Conservation (phyloP, 2,797 vertebrate genomes). For the Adelosebastes latens region DNA sequence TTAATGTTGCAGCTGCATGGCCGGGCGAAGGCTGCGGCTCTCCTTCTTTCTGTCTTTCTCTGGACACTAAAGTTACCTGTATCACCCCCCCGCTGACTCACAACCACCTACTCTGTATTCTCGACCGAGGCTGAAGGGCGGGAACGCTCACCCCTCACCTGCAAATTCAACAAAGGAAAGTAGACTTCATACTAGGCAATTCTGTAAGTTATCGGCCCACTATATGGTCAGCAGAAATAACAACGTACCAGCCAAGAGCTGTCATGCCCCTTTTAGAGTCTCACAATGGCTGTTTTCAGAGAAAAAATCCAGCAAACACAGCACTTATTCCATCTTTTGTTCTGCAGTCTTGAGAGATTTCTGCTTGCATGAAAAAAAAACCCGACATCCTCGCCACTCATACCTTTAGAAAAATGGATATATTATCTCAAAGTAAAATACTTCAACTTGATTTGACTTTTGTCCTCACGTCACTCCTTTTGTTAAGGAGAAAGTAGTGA, state of each 20-base stretch:
- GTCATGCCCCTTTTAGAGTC: not conserved
- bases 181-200: slow-evolving; percentile 6
- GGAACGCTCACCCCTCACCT: slow-evolving; percentile 16
- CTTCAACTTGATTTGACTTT: slow-evolving; percentile 30
- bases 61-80: slow-evolving; percentile 41
- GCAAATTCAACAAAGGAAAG: slow-evolving; percentile 40
- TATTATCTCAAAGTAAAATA: slow-evolving; percentile 18
- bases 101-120: slow-evolving; percentile 58
- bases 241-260: slow-evolving; percentile 23
- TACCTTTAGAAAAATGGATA: slow-evolving; percentile 16
- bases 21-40: slow-evolving; percentile 18
- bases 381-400: not conserved
- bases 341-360: slow-evolving; percentile 1
- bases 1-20: slow-evolving; percentile 58
- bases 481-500: slow-evolving; percentile 18
- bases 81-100: slow-evolving; percentile 39
- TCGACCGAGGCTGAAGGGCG: slow-evolving; percentile 14
- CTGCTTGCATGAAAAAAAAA: not conserved
- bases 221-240: slow-evolving; percentile 64
- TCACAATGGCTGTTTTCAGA: slow-evolving; percentile 25
- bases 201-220: slow-evolving; percentile 9
- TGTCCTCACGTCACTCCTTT: slow-evolving; percentile 28
- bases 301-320: not conserved
- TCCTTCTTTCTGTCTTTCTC: slow-evolving; percentile 14
- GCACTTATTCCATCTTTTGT: slow-evolving; percentile 7